These are phyloP conservation scores for Pteria penguin DNA, from an alignment of 2,888 invertebrate genomes.

Conservation along the genomic window DNA sequence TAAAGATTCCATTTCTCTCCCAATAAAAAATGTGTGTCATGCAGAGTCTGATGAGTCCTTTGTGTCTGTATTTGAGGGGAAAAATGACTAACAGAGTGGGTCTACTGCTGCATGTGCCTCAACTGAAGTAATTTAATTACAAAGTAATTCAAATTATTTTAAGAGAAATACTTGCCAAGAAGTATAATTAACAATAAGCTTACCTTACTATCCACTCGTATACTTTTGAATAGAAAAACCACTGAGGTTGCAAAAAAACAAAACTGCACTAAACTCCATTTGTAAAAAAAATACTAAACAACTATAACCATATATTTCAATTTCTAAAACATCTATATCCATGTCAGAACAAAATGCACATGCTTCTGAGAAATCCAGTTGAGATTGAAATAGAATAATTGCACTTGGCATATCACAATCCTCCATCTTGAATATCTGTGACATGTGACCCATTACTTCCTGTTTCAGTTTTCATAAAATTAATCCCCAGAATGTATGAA, in stretches of 20 bases:
- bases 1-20: conserved; percentile 5
- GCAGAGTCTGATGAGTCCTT: conserved; percentile 2
- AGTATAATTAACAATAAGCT: conserved; percentile 1
- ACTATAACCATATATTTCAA: conserved; percentile 10
- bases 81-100: conserved; percentile 16
- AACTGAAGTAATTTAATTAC: background rate
- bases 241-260: conserved; percentile 14
- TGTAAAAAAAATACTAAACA: conserved; percentile 2
- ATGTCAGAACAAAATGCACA: conserved; percentile 18
- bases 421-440: conserved; percentile 2
- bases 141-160: conserved; percentile 8
- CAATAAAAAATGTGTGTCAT: conserved; percentile 4
- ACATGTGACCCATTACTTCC: conserved; percentile 11
- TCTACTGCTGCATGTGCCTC: conserved; percentile 3
- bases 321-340: conserved; percentile 19
- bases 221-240: conserved; percentile 10
- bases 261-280: conserved; percentile 16
- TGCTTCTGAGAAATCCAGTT: conserved; percentile 9
- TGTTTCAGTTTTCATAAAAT: background rate
- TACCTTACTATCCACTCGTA: conserved; percentile 2
- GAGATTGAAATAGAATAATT: background rate
- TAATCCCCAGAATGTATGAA: too few species aligned
- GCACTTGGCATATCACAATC: conserved; percentile 15
- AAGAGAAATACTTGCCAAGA: background rate
- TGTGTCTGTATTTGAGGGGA: background rate